Conservation (phyloP, 2,888 invertebrate species). For the Torymus auratus region DNA sequence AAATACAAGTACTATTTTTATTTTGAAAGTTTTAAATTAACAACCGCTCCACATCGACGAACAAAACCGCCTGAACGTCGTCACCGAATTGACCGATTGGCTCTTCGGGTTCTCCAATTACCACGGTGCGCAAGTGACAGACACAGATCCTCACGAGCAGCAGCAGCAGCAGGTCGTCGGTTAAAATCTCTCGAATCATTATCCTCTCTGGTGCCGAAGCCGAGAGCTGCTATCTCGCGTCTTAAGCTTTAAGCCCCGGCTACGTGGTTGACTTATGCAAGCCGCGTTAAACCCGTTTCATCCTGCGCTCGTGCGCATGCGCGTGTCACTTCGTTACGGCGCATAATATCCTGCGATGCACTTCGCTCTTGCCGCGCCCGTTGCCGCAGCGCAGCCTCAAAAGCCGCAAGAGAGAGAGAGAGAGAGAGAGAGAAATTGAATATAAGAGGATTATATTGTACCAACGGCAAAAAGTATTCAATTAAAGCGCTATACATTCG, state of each 20-base stretch:
- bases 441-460: conserved; percentile 43
- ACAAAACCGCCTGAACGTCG: background rate
- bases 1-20: too few species aligned
- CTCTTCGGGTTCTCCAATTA: conserved; percentile 15
- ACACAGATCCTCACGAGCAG: too few species aligned
- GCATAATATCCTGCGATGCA: conserved; percentile 32
- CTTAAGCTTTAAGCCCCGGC: conserved; percentile 16
- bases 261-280: background rate
- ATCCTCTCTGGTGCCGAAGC: background rate
- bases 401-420: background rate
- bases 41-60: too few species aligned
- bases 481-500: conserved; percentile 13
- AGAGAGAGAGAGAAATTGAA: conserved; percentile 25
- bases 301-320: background rate
- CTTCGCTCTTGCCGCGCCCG: background rate
- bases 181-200: conserved; percentile 30
- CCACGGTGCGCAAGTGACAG: background rate
- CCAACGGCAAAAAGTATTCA: conserved; percentile 26
- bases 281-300: conserved; percentile 51
- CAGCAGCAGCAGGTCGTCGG: background rate
- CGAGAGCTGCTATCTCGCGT: background rate
- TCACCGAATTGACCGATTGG: conserved; percentile 3
- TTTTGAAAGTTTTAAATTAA: too few species aligned
- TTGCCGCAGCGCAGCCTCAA: background rate
- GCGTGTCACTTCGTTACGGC: conserved; percentile 36